Base-by-base conservation (phyloP, 2,797 vertebrate species). In the Pangasius sanitwongsei region DNA sequence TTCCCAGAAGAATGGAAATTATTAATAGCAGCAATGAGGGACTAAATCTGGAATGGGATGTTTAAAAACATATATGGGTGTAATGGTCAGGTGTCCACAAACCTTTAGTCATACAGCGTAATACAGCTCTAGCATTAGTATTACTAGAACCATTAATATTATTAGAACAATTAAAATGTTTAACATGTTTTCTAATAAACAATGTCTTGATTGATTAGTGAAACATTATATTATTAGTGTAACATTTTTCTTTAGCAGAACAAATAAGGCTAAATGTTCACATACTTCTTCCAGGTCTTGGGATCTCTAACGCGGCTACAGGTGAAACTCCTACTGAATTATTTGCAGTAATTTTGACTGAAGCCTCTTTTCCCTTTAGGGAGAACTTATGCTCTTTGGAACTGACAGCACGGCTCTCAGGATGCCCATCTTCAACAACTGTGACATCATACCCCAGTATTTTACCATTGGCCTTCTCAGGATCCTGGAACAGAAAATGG, bases 321-420 rank as follows among this genome's bases (percentile, higher is more conserved):
- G 95, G 92, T 86, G 98, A 99, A 0, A 6, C 69, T 11, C 97
- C 98, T 0, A 86, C 90, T 16, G 93, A 94, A 90, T 99, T 99
- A 83, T 13, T 11, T 13, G 97, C 98, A 55, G 88, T 90, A 67
- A 98, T 83, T 6, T 74, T 84, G 6, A 96, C 94, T 41, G 0
- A 12, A 3, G 92, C 67, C 0, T 2, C 34, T 2, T 83, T 18
- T 2, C 48, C 72, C 2, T 88, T 59, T 0, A 61, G n/a, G n/a
- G 63, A n/a, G 2, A 2, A 72, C 8, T 3, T 61, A 6, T 20
- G 23, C 4, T 86, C 78, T 5, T 63, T 61, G 5, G 41, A 59
- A 20, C 0, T 6, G 15, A 81, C 9, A 57, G 11, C 0, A 6
- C 0, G 0, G 25, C 57, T 86, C 55, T 77, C 16, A 55, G 69